Percentiles rank a stretch among this genome's conserved stretches.
These are phyloP conservation scores for Pionites leucogaster DNA, from an alignment of 2,113 vertebrate genomes.

Conservation along the genomic window DNA sequence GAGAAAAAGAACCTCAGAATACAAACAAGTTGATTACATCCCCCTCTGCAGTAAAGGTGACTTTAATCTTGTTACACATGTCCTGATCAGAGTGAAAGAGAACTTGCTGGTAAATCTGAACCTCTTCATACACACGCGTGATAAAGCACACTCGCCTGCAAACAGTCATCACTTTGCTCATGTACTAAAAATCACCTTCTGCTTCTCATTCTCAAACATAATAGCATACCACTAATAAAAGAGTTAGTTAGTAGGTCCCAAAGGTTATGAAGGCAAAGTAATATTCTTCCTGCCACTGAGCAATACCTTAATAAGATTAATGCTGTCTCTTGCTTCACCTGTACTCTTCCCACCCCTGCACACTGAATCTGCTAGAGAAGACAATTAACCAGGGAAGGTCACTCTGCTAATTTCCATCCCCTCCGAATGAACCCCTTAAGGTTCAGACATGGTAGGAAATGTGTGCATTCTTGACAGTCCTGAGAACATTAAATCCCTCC, in stretches of 20 bases:
- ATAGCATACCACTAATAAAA: not conserved
- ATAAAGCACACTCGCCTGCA: not conserved
- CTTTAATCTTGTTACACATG: not conserved
- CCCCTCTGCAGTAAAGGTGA: not conserved
- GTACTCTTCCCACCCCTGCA: not conserved
- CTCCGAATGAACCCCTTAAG: not conserved
- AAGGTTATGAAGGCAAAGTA: not conserved
- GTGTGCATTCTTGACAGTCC: not conserved
- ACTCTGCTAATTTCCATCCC: not conserved
- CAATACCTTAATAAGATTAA: not conserved
- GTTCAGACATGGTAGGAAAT: not conserved
- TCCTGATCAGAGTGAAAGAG: not conserved
- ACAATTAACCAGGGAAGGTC: not conserved
- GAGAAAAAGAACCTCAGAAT: not conserved
- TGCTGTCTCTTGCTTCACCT: not conserved
- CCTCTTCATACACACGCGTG: accelerated
- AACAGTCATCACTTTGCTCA: not conserved
- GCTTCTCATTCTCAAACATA: not conserved
- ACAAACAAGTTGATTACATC: not conserved
- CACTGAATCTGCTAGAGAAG: not conserved
- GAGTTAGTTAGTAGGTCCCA: not conserved
- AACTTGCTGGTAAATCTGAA: not conserved
- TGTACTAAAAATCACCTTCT: not conserved
- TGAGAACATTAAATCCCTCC: not conserved
- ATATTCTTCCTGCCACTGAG: not conserved